phyloP scores from a whole-genome alignment of 92 coral and sea anemone species.

The Epizoanthus scotinus region DNA sequence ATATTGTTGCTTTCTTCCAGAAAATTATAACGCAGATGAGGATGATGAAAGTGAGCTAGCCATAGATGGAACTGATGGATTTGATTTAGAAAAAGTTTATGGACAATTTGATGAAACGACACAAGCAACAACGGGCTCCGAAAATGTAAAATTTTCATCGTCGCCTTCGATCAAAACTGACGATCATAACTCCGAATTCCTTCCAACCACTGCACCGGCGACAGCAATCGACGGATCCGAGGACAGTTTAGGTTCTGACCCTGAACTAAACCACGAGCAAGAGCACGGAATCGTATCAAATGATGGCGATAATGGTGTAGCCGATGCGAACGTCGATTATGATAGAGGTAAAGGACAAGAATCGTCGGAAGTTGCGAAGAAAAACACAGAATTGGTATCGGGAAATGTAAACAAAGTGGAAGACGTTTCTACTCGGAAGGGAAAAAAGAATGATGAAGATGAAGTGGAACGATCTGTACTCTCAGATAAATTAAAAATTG shows the following conservation, averaged over 20 bases:
- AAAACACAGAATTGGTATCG: constrained; percentile 11
- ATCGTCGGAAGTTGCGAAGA: constrained; percentile 24
- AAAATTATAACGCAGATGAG: constrained; percentile 1
- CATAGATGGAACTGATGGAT: constrained; percentile 35
- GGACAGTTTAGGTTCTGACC: constrained; percentile 25
- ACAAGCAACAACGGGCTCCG: not conserved
- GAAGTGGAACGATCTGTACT: not conserved
- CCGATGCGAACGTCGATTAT: not conserved
- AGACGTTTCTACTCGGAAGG: not conserved
- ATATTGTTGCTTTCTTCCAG: not conserved
- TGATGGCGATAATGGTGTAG: not conserved
- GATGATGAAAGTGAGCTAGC: not conserved
- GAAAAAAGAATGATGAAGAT: not conserved
- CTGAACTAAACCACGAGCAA: not conserved
- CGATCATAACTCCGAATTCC: constrained; percentile 13
- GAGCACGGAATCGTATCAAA: constrained; percentile 17
- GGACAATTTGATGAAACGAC: constrained; percentile 23
- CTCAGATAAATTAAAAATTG: constrained; percentile 23
- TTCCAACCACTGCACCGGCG: constrained; percentile 23
- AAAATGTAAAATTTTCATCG: constrained; percentile 2
- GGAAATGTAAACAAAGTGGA: not conserved
- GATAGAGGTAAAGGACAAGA: not conserved
- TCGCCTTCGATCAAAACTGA: not conserved
- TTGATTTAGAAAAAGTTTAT: constrained; percentile 28
- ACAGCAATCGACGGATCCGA: constrained; percentile 35